Percentiles rank a stretch among this genome's conserved stretches.
Conservation (phyloP, 2,113 vertebrate genomes). For the Pithys albifrons region DNA sequence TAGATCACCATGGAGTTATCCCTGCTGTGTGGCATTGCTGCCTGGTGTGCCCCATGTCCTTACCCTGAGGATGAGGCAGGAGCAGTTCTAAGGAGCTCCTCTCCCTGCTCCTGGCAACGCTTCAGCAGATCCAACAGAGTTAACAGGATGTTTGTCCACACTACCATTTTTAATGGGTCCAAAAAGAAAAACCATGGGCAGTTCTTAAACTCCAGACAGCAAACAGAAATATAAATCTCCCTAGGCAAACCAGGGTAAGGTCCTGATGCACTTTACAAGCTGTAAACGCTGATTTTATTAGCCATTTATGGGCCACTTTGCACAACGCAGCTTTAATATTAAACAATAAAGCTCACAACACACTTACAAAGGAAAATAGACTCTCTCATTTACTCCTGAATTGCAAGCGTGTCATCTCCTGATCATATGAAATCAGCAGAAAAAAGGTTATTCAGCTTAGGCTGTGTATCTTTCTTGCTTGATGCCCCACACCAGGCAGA, state of each 20-base stretch:
- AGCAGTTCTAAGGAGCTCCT: not conserved
- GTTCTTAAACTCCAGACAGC: slow-evolving; percentile 36
- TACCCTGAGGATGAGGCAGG: not conserved
- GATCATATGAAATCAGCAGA: slow-evolving; percentile 21
- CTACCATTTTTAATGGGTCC: not conserved
- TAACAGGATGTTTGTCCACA: not conserved
- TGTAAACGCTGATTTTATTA: slow-evolving; percentile 79
- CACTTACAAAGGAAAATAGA: slow-evolving; percentile 66
- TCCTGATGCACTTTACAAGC: slow-evolving; percentile 75
- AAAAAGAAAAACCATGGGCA: not conserved
- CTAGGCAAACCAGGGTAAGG: slow-evolving; percentile 57
- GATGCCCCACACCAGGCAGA: not conserved
- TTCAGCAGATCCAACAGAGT: not conserved
- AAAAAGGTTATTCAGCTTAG: slow-evolving; percentile 15
- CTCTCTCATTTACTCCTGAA: slow-evolving; percentile 62
- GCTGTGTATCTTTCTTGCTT: not conserved
- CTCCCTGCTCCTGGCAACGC: not conserved
- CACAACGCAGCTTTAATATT: slow-evolving; percentile 76
- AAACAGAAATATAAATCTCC: slow-evolving; percentile 62
- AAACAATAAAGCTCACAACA: slow-evolving; percentile 76
- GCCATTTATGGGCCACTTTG: slow-evolving; percentile 78
- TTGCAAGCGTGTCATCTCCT: slow-evolving; percentile 24
- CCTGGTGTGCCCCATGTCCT: not conserved
- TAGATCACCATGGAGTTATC: not conserved
- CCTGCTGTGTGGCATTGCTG: not conserved